These are phyloP conservation scores for Aricia artaxerxes DNA, from an alignment of 2,888 invertebrate species.

Conservation along the genomic window DNA sequence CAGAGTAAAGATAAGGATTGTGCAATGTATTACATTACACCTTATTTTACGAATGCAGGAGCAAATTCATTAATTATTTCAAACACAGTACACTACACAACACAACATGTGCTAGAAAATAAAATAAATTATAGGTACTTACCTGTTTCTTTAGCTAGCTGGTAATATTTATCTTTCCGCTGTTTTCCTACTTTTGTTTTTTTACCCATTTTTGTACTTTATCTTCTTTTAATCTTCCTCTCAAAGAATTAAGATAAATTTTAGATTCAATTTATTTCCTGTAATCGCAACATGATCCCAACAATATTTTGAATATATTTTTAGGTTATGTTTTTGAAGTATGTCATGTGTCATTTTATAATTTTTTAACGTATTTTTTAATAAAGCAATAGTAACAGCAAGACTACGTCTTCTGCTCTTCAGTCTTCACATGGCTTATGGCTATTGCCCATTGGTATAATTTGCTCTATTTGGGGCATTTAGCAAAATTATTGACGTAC, in stretches of 20 bases:
- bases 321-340: constrained; percentile 18
- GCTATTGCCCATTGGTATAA: no score
- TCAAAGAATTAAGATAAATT: neutral
- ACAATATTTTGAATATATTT: constrained; percentile 21
- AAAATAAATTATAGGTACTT: constrained; percentile 47
- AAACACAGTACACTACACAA: neutral
- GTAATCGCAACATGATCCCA: constrained; percentile 10
- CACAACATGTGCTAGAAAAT: neutral
- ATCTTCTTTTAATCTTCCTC: neutral
- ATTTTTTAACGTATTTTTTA: no score
- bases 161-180: constrained; percentile 98
- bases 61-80: neutral
- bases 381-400: no score
- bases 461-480: no score
- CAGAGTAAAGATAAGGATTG: neutral
- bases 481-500: no score
- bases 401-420: no score
- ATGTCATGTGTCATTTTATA: neutral
- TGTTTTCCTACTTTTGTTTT: constrained; percentile 98
- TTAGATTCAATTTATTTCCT: neutral
- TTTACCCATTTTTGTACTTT: constrained; percentile 87
- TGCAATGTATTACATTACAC: neutral
- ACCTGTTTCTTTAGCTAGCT: constrained; percentile 99
- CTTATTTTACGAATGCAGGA: neutral
- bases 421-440: no score